Evolutionary conservation across 2,113 vertebrate species (phyloP), one percentile per base, ranked within the genome.

Genomic region (Arothron firmamentum): DNA sequence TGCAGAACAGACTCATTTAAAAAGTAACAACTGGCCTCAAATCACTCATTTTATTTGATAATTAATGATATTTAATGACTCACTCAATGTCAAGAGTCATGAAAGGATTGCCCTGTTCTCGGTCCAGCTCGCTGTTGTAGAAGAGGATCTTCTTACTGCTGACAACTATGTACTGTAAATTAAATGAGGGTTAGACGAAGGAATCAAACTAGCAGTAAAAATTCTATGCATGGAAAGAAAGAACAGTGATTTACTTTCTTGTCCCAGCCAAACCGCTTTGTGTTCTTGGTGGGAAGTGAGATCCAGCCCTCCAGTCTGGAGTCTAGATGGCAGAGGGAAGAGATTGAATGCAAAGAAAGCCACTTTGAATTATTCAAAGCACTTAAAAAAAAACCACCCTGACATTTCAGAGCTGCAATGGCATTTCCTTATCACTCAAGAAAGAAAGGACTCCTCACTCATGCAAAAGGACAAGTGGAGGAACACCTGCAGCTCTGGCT

Each of bases 61-160:
- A 38, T 38, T 9, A 12, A 10, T 12, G 34, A 38, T 28, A 38
- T n/a, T 5, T 9, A 3, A 16, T 2, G 11, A 96, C 97, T 94
- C 87, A 99, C 97, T 99, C 97, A 77, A 99, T 99, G 84, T 99
- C 97, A 64, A 99, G 92, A 87, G 98, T 96, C 97, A 99, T 97
- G 7, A 92, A 99, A 23, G 97, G 97, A 85, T 92, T 98, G 58
- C 95, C 98, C 75, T 95, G 96, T 62, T 99, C 97, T 80, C 96
- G 98, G 86, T 98, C 94, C 86, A 92, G 93, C 83, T 99, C 97
- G 50, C 98, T 96, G 3, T 99, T 98, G 88, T 99, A 99, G 85
- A 99, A 99, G 58, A 99, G 82, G 74, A 99, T 98, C 90, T 98
- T 99, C 90, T 96, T 98, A 87, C 97, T 98, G 92, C 97, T 99